Evolutionary conservation across 2,888 invertebrate genomes (phyloP).

Genomic region (Cryptops parisi): DNA sequence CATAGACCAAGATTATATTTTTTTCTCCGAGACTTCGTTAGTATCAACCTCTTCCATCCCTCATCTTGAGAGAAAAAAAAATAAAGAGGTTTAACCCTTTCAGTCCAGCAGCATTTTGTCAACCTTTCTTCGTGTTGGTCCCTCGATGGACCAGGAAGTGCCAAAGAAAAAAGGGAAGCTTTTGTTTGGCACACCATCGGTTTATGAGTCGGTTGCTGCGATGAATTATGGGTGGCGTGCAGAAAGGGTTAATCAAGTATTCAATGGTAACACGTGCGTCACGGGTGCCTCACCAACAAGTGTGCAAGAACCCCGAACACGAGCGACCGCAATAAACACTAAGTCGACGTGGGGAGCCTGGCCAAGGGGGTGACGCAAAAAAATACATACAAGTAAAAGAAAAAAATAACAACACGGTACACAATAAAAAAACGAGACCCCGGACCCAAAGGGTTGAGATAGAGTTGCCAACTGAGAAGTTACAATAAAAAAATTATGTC

Average conservation of each 20-base stretch:
- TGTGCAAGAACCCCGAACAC: not conserved
- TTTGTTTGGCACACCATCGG: not conserved
- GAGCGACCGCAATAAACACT: not conserved
- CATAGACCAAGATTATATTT: not conserved
- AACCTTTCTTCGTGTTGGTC: no score
- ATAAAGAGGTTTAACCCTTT: not conserved
- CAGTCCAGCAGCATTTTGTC: no score
- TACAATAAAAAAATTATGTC: no score
- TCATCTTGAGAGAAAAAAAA: not conserved
- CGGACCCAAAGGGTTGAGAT: no score
- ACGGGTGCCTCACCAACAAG: not conserved
- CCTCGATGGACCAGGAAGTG: not conserved
- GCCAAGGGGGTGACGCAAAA: no score
- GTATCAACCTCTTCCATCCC: not conserved
- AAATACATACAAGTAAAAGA: no score
- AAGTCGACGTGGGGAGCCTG: no score
- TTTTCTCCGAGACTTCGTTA: not conserved
- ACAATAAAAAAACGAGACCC: no score
- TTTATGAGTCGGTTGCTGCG: conserved; percentile 6
- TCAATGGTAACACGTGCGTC: conserved; percentile 9
- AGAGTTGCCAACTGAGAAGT: no score
- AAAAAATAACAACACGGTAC: no score
- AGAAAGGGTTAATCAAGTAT: conserved; percentile 14
- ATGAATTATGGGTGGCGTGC: conserved; percentile 13
- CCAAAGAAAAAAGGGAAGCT: no score